phyloP scores from a whole-genome alignment of 2,888 invertebrate species.

The Mythimna pallens region DNA sequence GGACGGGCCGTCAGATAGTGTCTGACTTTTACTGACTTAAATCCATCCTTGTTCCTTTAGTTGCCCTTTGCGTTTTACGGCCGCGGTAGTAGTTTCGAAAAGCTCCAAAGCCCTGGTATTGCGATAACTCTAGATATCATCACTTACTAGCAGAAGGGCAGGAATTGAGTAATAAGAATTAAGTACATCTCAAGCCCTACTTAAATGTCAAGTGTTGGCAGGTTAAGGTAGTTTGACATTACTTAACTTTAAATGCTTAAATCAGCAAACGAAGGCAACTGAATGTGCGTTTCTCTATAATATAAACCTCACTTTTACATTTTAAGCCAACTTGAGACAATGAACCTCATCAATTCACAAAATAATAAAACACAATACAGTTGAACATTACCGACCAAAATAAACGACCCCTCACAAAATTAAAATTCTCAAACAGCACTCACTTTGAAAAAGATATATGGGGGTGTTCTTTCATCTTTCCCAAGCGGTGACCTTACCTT shows the following conservation, averaged over 20 bases:
- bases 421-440: constrained; percentile 89
- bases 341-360: background rate
- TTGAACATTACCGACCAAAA: constrained; percentile 19
- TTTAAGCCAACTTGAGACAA: background rate
- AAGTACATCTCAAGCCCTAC: too few relatives aligned
- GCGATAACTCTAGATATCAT: too few relatives aligned
- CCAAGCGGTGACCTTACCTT: constrained; percentile 79
- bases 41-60: background rate
- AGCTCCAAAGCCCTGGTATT: too few relatives aligned
- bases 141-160: too few relatives aligned
- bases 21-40: background rate
- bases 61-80: too few relatives aligned
- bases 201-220: too few relatives aligned
- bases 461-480: constrained; percentile 89
- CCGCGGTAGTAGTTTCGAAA: too few relatives aligned
- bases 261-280: too few relatives aligned
- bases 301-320: background rate
- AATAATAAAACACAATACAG: background rate
- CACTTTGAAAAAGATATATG: constrained; percentile 90
- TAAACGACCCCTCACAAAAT: constrained; percentile 77
- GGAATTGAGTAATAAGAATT: too few relatives aligned
- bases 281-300: too few relatives aligned
- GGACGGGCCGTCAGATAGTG: background rate
- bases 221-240: too few relatives aligned
- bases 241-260: too few relatives aligned